Conservation (phyloP, 2,888 invertebrate species). For the Plutella xylostella region DNA sequence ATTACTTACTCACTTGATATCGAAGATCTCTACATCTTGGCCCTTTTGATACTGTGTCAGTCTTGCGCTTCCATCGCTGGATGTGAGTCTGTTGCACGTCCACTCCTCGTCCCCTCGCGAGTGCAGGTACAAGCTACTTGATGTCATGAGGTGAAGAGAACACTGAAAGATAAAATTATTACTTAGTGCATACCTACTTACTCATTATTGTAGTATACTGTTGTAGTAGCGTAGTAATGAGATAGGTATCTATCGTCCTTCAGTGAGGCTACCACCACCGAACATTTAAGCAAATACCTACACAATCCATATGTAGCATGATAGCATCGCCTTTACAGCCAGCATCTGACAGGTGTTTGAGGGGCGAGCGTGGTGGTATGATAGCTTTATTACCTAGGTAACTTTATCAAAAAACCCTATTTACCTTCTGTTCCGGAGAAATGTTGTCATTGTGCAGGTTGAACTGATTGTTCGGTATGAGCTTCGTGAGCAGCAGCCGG, state of each 20-base stretch:
- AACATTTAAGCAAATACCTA: no score
- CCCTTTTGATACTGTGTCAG: slow-evolving; percentile 12
- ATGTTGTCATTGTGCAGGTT: slow-evolving; percentile 70
- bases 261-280: no score
- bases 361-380: no score
- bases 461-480: slow-evolving; percentile 65
- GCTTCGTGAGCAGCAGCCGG: slow-evolving; percentile 51
- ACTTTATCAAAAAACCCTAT: no score
- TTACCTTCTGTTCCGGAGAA: slow-evolving; percentile 65
- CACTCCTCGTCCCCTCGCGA: slow-evolving; percentile 67
- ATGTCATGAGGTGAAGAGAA: slow-evolving; percentile 75
- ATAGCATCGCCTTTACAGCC: no score
- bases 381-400: no score
- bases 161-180: slow-evolving; percentile 48
- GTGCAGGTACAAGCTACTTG: slow-evolving; percentile 65
- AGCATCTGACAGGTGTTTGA: no score
- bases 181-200: no score
- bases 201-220: no score
- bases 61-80: slow-evolving; percentile 9
- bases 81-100: slow-evolving; percentile 16
- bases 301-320: no score
- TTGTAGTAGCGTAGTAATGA: no score
- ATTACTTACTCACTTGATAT: slow-evolving; percentile 19
- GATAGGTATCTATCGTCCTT: no score
- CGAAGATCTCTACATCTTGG: slow-evolving; percentile 19